phyloP scores from a whole-genome alignment of 1,140 invertebrate genomes.

The Chymomyza costata region DNA sequence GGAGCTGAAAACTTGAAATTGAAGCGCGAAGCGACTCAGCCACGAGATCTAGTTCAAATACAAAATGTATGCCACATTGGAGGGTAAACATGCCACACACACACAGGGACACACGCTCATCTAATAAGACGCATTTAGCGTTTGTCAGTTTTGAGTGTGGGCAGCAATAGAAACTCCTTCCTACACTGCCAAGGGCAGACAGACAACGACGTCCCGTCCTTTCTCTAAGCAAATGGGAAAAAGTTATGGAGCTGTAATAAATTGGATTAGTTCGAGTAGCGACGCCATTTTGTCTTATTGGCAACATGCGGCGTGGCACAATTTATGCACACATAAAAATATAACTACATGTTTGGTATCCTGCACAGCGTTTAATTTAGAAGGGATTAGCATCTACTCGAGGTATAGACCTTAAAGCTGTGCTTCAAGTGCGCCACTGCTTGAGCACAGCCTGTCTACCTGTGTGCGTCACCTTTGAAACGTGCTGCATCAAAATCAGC shows the following conservation, averaged over 20 bases:
- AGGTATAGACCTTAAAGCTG: conserved; percentile 1
- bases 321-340: conserved; percentile 40
- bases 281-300: conserved; percentile 60
- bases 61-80: conserved; percentile 7
- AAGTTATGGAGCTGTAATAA: conserved; percentile 75
- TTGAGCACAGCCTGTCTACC: conserved; percentile 19
- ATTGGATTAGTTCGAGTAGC: conserved; percentile 74
- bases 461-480: conserved; percentile 33
- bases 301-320: conserved; percentile 27
- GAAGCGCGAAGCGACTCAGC: conserved; percentile 39
- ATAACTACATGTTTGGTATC: conserved; percentile 40
- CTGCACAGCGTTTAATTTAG: conserved; percentile 56
- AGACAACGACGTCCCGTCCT: conserved; percentile 2
- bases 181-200: too few species aligned
- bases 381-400: conserved; percentile 43
- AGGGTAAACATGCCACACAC: conserved; percentile 63
- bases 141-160: conserved; percentile 49
- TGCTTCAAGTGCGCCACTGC: conserved; percentile 52
- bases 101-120: conserved; percentile 31
- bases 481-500: conserved; percentile 71
- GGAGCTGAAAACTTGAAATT: conserved; percentile 67
- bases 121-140: conserved; percentile 72
- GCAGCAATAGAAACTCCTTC: background rate
- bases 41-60: background rate
- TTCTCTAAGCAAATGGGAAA: conserved; percentile 60